Evolutionary conservation across 2,797 vertebrate genomes (phyloP).

Genomic region (Yasuhikotakia modesta): DNA sequence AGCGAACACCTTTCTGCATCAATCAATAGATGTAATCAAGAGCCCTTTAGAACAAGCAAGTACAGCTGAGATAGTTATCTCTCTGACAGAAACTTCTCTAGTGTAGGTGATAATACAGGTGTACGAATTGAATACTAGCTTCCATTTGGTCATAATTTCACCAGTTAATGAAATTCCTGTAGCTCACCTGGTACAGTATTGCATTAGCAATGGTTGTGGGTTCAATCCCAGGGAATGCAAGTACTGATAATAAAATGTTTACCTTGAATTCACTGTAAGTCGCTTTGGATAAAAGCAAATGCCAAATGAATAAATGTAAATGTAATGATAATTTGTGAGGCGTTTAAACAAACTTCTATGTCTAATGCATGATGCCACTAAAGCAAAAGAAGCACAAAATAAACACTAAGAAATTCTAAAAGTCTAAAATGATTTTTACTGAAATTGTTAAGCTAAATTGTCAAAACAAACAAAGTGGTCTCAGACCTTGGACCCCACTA

Average conservation of each 20-base stretch:
- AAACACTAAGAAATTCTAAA: too few relatives aligned
- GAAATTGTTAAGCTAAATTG: too few relatives aligned
- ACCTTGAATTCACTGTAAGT: too few relatives aligned
- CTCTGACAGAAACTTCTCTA: background rate
- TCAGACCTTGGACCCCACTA: background rate
- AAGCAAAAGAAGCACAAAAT: background rate
- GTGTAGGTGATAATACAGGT: background rate
- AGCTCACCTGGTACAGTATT: too few relatives aligned
- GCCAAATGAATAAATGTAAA: too few relatives aligned
- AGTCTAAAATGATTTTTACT: too few relatives aligned
- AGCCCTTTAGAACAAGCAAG: constrained; percentile 1
- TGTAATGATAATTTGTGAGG: background rate
- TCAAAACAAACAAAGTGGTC: background rate
- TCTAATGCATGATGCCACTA: background rate
- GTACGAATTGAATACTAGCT: background rate
- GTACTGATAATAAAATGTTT: too few relatives aligned
- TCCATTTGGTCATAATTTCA: background rate
- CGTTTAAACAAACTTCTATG: too few relatives aligned
- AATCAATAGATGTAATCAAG: constrained; percentile 49
- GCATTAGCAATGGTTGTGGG: too few relatives aligned
- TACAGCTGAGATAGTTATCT: background rate
- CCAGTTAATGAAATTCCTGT: too few relatives aligned
- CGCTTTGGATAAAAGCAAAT: too few relatives aligned
- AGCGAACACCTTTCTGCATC: constrained; percentile 29
- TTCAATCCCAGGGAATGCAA: too few relatives aligned